phyloP scores from a whole-genome alignment of 2,113 vertebrate genomes.

The Mesocricetus auratus region DNA sequence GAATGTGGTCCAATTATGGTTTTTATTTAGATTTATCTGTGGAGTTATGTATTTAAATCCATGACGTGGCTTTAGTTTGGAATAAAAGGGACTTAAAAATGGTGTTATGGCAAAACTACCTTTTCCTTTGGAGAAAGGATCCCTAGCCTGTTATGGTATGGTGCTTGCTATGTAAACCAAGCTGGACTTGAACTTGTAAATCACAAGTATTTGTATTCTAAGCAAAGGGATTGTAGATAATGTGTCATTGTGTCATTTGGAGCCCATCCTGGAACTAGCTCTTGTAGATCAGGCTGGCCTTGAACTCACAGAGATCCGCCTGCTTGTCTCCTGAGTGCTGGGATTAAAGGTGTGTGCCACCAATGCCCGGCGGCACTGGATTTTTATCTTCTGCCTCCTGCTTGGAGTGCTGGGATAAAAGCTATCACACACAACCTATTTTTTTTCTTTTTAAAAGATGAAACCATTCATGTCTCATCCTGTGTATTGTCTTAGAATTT shows the following conservation, averaged over 20 bases:
- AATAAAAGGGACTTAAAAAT: not conserved
- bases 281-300: not conserved
- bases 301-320: not conserved
- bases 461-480: not conserved
- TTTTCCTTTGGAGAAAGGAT: not conserved
- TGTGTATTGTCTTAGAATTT: not conserved
- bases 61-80: not conserved
- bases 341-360: too few species aligned
- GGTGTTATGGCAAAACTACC: not conserved
- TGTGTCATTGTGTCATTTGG: not conserved
- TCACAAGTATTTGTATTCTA: not conserved
- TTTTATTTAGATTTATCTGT: not conserved
- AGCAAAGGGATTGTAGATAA: not conserved
- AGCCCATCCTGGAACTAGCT: too few species aligned
- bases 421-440: not conserved
- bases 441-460: not conserved
- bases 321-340: too few species aligned
- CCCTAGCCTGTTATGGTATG: not conserved
- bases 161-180: not conserved
- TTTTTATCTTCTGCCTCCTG: not conserved
- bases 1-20: not conserved
- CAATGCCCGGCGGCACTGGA: too few species aligned
- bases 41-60: not conserved
- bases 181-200: not conserved
- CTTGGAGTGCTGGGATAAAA: not conserved